Percentiles rank a stretch among this genome's conserved stretches.
phyloP scores from a whole-genome alignment of 2,113 vertebrate species.

The Pao palembangensis region DNA sequence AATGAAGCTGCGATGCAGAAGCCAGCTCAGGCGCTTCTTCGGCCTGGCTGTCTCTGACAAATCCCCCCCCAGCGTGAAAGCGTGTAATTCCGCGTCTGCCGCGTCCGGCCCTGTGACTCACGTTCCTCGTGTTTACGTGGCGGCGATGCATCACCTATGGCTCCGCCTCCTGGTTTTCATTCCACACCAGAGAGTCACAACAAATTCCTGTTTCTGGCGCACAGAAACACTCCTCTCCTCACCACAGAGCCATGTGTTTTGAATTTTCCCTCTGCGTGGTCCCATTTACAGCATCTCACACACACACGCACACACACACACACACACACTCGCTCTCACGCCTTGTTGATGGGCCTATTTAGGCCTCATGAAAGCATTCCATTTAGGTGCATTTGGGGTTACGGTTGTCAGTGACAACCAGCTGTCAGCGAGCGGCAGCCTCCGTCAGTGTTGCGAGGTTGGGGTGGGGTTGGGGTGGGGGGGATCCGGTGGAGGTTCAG shows the following conservation, averaged over 20 bases:
- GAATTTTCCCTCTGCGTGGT: constrained; percentile 71
- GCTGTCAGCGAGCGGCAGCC: constrained; percentile 65
- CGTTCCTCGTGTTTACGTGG: constrained; percentile 40
- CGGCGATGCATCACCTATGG: constrained; percentile 48
- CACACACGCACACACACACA: constrained; percentile 12
- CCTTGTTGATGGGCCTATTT: constrained; percentile 64
- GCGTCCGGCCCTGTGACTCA: constrained; percentile 46
- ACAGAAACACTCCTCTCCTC: constrained; percentile 57
- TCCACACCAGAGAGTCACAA: constrained; percentile 68
- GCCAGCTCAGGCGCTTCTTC: constrained; percentile 8
- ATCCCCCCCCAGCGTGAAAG: constrained; percentile 2
- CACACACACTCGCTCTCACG: constrained; percentile 13
- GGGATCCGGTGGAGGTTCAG: background rate
- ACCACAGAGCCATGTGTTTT: constrained; percentile 74
- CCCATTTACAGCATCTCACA: constrained; percentile 67
- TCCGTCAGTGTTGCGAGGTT: constrained; percentile 46
- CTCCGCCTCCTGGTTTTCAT: constrained; percentile 65
- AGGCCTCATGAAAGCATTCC: constrained; percentile 69
- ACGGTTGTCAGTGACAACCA: constrained; percentile 74
- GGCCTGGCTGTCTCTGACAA: constrained; percentile 17
- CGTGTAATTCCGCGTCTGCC: constrained; percentile 38
- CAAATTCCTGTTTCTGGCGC: constrained; percentile 65
- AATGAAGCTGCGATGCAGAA: constrained; percentile 17
- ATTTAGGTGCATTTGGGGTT: constrained; percentile 71
- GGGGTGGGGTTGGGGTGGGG: constrained; percentile 32